These are phyloP conservation scores for Knipowitschia caucasica DNA, from an alignment of 2,797 vertebrate species.

Conservation along the genomic window DNA sequence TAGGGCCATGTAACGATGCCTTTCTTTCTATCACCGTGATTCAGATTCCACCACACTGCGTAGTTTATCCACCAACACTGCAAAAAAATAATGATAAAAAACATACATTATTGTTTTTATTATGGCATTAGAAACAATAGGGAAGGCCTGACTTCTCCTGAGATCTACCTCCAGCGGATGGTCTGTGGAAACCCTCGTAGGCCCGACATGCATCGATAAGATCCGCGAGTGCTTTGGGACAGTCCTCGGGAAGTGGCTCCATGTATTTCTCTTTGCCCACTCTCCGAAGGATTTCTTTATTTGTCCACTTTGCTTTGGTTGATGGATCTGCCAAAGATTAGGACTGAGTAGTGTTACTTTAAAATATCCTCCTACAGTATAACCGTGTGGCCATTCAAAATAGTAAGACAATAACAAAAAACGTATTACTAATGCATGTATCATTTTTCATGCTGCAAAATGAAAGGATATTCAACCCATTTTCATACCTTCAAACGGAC, in stretches of 20 bases:
- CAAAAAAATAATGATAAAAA: background rate
- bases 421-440: too few species aligned
- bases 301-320: conserved; percentile 15
- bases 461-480: background rate
- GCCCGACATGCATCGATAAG: conserved; percentile 74
- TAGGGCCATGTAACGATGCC: background rate
- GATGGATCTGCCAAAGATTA: conserved; percentile 1
- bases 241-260: conserved; percentile 73
- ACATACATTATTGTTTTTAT: background rate
- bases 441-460: background rate
- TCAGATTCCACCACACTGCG: conserved; percentile 37
- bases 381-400: background rate
- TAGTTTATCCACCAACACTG: conserved; percentile 72
- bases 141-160: background rate
- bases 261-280: conserved; percentile 46
- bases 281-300: conserved; percentile 59
- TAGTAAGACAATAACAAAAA: too few species aligned
- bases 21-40: background rate
- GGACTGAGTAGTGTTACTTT: background rate
- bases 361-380: background rate
- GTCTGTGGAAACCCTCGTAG: conserved; percentile 72
- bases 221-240: conserved; percentile 61
- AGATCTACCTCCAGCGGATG: conserved; percentile 80
- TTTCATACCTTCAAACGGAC: conserved; percentile 80
- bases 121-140: too few species aligned